Evolutionary conservation across 2,797 vertebrate species (phyloP).

Genomic region (Malurus leucopterus): DNA sequence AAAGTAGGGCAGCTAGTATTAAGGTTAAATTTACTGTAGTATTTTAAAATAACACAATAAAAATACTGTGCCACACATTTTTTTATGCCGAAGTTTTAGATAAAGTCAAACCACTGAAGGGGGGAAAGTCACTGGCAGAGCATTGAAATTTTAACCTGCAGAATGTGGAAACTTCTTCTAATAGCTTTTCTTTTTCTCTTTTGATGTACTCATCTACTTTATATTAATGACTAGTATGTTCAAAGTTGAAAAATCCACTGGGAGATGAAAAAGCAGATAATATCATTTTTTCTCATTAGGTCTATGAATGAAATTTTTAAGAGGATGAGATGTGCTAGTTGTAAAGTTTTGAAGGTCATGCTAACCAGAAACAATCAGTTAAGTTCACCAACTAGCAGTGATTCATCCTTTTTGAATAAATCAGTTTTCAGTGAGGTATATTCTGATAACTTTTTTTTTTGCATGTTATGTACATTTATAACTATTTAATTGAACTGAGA

Average conservation of each 20-base stretch:
- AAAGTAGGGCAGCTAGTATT: neutral
- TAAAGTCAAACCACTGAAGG: neutral
- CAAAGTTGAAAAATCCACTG: neutral
- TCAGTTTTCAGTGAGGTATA: neutral
- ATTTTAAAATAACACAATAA: conserved; percentile 33
- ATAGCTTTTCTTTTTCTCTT: neutral
- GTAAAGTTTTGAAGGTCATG: neutral
- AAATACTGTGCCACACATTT: neutral
- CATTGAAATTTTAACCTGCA: neutral
- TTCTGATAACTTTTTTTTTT: neutral
- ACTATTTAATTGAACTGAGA: neutral
- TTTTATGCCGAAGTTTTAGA: neutral
- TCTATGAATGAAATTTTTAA: neutral
- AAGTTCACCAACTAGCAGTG: neutral
- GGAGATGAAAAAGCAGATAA: neutral
- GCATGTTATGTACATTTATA: neutral
- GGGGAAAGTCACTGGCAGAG: neutral
- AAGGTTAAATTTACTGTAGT: neutral
- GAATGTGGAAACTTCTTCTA: neutral
- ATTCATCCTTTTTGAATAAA: conserved; percentile 10
- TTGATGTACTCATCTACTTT: neutral
- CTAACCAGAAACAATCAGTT: conserved; percentile 1
- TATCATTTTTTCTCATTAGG: neutral
- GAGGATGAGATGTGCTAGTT: neutral
- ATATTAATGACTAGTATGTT: neutral